Percentiles rank a stretch among this genome's conserved stretches.
phyloP scores from a whole-genome alignment of 2,888 invertebrate genomes.

The Drosophila birchii region DNA sequence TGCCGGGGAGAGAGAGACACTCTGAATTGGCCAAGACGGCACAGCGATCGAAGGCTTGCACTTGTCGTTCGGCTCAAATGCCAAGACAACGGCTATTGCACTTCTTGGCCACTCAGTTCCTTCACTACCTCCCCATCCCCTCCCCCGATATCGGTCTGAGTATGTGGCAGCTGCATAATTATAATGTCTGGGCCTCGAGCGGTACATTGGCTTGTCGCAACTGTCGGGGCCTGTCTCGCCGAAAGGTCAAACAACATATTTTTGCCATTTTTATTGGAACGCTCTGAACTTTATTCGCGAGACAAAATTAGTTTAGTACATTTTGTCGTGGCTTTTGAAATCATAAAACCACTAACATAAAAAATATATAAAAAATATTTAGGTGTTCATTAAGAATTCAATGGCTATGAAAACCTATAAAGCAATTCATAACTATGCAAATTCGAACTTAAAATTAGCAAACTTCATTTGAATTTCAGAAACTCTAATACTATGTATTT shows the following conservation, averaged over 20 bases:
- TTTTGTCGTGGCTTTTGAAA: conserved; percentile 3
- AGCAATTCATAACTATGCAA: conserved; percentile 36
- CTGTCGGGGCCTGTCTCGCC: conserved; percentile 71
- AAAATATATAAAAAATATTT: neutral
- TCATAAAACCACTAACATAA: neutral
- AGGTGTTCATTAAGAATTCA: conserved; percentile 15
- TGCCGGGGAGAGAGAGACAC: conserved; percentile 49
- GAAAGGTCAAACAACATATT: conserved; percentile 78
- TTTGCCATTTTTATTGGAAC: conserved; percentile 56
- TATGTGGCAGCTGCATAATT: conserved; percentile 79
- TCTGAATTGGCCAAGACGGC: conserved; percentile 54
- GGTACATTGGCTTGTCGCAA: conserved; percentile 60
- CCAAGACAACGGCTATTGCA: conserved; percentile 70
- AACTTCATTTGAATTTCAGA: conserved; percentile 3
- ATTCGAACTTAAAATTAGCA: conserved; percentile 18
- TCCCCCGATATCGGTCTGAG: conserved; percentile 24
- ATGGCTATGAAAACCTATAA: conserved; percentile 1
- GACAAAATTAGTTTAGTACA: conserved; percentile 52
- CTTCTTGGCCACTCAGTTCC: neutral
- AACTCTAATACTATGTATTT: conserved; percentile 10
- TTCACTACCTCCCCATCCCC: neutral
- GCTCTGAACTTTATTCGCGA: conserved; percentile 70
- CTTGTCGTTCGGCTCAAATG: conserved; percentile 75
- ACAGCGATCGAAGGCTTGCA: conserved; percentile 67
- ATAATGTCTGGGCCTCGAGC: conserved; percentile 73